Percentiles rank a stretch among this genome's conserved stretches.
Evolutionary conservation across 2,113 vertebrate genomes (phyloP).

Genomic region (Megaceryle maxima): DNA sequence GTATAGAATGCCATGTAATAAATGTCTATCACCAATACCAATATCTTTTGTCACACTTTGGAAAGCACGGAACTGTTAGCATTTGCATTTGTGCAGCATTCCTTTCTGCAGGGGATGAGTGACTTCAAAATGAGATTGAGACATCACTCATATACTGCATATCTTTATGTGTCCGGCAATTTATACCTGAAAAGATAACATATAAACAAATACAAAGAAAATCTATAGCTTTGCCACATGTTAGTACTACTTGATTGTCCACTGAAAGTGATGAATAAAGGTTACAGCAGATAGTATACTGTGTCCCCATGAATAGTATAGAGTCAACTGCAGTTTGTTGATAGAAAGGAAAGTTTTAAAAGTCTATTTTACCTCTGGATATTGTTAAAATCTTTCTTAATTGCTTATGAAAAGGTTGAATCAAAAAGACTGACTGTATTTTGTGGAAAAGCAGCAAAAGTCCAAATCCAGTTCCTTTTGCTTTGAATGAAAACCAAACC

Average conservation of each 20-base stretch:
- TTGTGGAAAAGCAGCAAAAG: not conserved
- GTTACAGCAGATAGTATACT: fast-evolving
- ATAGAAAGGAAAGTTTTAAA: not conserved
- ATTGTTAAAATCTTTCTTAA: not conserved
- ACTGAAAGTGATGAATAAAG: not conserved
- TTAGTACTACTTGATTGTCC: fast-evolving
- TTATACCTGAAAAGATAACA: not conserved
- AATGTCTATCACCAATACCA: not conserved
- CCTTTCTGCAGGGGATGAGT: not conserved
- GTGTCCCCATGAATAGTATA: not conserved
- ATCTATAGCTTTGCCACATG: not conserved
- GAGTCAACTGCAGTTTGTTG: not conserved
- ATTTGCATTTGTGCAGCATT: not conserved
- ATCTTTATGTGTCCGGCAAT: not conserved
- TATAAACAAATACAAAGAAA: not conserved
- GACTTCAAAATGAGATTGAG: not conserved
- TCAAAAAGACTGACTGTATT: not conserved
- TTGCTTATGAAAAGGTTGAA: not conserved
- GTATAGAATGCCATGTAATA: not conserved
- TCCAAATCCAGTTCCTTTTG: not conserved
- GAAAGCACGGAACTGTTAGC: not conserved
- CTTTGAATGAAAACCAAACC: not conserved
- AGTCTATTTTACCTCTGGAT: not conserved
- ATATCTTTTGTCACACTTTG: not conserved
- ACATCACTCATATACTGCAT: not conserved